Percentiles rank a stretch among this genome's conserved stretches.
Evolutionary conservation across 2,888 invertebrate genomes (phyloP).

Genomic region (Mythimna ferrago): DNA sequence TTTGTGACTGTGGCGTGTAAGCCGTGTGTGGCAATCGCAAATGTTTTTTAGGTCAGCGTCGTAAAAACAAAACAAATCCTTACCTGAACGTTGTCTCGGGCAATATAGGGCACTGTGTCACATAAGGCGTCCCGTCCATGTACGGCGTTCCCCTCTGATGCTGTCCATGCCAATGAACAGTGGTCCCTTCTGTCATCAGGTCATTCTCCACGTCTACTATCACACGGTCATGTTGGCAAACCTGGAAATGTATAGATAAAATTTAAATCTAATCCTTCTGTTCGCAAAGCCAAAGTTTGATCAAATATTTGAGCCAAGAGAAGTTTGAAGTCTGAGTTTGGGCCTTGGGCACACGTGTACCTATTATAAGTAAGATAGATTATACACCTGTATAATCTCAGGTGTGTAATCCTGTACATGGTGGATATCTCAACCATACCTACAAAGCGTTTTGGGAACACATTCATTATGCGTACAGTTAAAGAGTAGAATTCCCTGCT

Average conservation of each 20-base stretch:
- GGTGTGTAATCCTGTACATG: too few relatives aligned
- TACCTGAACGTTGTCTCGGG: constrained; percentile 93
- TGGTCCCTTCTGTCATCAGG: constrained; percentile 95
- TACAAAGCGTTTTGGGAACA: too few relatives aligned
- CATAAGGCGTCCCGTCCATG: constrained; percentile 97
- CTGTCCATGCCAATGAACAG: constrained; percentile 98
- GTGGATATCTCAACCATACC: too few relatives aligned
- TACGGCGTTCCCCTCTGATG: constrained; percentile 95
- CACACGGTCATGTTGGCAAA: constrained; percentile 96
- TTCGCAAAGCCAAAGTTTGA: neutral
- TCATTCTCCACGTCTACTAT: constrained; percentile 96
- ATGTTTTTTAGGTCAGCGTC: too few relatives aligned
- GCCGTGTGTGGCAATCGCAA: too few relatives aligned
- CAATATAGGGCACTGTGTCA: constrained; percentile 96
- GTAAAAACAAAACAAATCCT: constrained; percentile 9
- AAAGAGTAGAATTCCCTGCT: too few relatives aligned
- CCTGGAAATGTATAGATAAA: constrained; percentile 85
- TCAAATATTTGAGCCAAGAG: neutral
- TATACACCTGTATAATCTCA: too few relatives aligned
- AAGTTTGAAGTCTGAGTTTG: neutral
- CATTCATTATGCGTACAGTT: too few relatives aligned
- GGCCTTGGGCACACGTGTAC: too few relatives aligned
- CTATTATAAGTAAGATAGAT: too few relatives aligned
- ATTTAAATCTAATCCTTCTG: neutral
- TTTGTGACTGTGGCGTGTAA: too few relatives aligned